These are phyloP conservation scores for Desmophyllum pertusum DNA, from an alignment of 92 coral and sea anemone species.

Conservation along the genomic window DNA sequence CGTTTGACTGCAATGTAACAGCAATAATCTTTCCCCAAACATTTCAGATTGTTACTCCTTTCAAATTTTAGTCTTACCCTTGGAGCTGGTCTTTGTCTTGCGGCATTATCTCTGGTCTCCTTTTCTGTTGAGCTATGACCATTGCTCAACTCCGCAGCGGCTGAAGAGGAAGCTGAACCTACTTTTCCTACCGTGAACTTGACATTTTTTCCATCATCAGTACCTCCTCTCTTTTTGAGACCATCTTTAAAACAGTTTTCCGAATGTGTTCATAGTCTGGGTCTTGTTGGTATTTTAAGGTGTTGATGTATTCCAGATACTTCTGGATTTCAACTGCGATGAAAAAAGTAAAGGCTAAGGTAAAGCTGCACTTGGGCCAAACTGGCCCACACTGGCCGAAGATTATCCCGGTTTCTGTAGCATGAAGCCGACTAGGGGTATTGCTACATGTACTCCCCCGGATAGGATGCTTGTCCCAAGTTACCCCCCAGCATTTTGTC, in stretches of 20 bases:
- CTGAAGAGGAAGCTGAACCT: slow-evolving; percentile 3
- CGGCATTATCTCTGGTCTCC: slow-evolving; percentile 24
- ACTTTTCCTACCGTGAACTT: slow-evolving; percentile 39
- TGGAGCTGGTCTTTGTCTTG: slow-evolving; percentile 9
- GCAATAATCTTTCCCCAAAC: no score
- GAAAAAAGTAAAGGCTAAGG: no score
- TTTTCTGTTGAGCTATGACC: neutral
- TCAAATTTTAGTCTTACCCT: neutral
- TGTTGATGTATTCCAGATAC: slow-evolving; percentile 71
- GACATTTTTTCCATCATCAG: slow-evolving; percentile 89
- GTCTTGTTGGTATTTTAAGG: slow-evolving; percentile 71
- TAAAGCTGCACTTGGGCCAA: no score
- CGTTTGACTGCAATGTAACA: no score
- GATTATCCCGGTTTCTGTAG: no score
- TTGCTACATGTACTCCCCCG: no score
- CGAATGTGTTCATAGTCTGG: slow-evolving; percentile 84
- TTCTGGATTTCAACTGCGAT: slow-evolving; percentile 83
- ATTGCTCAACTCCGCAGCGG: neutral
- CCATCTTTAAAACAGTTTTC: slow-evolving; percentile 82
- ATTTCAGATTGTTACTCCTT: neutral
- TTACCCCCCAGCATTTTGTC: no score
- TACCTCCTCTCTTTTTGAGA: slow-evolving; percentile 74
- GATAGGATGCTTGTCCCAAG: no score
- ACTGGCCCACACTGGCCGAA: no score
- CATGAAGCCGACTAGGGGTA: no score